These are phyloP conservation scores for Poeciliopsis presidionis DNA, from an alignment of 2,797 vertebrate species.

Conservation along the genomic window DNA sequence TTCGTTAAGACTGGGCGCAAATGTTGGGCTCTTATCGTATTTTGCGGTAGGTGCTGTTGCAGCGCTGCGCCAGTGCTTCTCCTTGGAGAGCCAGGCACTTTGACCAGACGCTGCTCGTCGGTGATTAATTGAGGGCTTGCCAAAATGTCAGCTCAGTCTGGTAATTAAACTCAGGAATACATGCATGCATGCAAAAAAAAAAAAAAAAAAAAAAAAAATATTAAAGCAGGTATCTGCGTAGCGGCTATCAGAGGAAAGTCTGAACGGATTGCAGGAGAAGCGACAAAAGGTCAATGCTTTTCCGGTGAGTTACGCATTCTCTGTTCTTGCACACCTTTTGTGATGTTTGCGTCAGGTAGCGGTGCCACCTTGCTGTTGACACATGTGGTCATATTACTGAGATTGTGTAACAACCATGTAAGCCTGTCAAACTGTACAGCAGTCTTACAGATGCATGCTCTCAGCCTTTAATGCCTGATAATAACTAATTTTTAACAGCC, in stretches of 20 bases:
- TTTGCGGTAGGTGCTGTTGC: slow-evolving; percentile 58
- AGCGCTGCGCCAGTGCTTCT: slow-evolving; percentile 68
- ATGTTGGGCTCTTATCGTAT: slow-evolving; percentile 22
- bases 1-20: slow-evolving; percentile 26
- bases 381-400: slow-evolving; percentile 7
- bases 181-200: no score
- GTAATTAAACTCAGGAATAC: slow-evolving; percentile 14
- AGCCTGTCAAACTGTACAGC: not conserved
- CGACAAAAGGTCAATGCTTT: slow-evolving; percentile 57
- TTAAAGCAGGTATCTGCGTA: not conserved
- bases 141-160: slow-evolving; percentile 7
- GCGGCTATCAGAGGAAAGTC: not conserved
- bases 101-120: slow-evolving; percentile 23
- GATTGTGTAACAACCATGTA: not conserved
- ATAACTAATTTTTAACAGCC: not conserved
- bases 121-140: slow-evolving; percentile 18
- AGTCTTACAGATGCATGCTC: not conserved
- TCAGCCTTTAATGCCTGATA: not conserved
- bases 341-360: slow-evolving; percentile 50
- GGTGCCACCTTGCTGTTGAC: slow-evolving; percentile 12
- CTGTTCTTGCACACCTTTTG: slow-evolving; percentile 37
- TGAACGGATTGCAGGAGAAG: slow-evolving; percentile 25
- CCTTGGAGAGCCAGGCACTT: slow-evolving; percentile 45
- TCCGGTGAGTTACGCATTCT: slow-evolving; percentile 27
- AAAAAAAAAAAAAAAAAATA: not conserved